Evolutionary conservation across 2,113 vertebrate species (phyloP), one percentile per base, ranked within the genome.

Genomic region (Siphamia tubifer): DNA sequence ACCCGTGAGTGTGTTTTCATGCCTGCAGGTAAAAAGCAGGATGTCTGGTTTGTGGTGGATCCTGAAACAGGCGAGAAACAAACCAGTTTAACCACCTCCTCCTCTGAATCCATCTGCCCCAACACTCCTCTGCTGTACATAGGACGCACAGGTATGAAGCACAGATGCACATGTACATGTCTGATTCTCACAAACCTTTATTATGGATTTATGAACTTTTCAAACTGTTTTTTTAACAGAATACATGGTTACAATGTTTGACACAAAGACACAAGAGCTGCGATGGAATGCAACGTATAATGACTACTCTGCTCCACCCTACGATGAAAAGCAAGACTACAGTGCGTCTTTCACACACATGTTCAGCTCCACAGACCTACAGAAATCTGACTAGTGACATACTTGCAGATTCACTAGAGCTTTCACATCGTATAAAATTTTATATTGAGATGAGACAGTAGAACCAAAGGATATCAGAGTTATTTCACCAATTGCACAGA

Each of bases 211-310:
- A 32, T 19, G 19, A 23, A 30, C 7, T n/a, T 20, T 11, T 6
- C 7, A 12, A 4, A 8, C 4, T 53, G 16, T 68, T 40, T 58
- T 4, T 24, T 40, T 67, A 70, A 11, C 88, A 99, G 97, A 98
- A 76, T 99, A 99, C 1, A 86, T 95, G 55, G 94, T 99, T 74
- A 98, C 96, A 70, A 99, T 99, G 94, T 96, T 96, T 0, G 95
- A 99, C 89, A 98, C 95, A 0, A 96, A 94, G 81, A 87, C 93
- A 0, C 94, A 94, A 2, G 93, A 95, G 71, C 90, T 98, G 80
- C 92, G 92, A 53, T 98, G 97, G 98, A 99, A 98, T 0, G 95
- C 94, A 17, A 98, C 97, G 0, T 99, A 95, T 87, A 95, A 94
- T 0, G 95, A 96, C 80, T 99, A 97, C 86, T 96, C 96, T 0